These are phyloP conservation scores for Drosophila nigromelanica DNA, from an alignment of 1,140 invertebrate species.

Conservation along the genomic window DNA sequence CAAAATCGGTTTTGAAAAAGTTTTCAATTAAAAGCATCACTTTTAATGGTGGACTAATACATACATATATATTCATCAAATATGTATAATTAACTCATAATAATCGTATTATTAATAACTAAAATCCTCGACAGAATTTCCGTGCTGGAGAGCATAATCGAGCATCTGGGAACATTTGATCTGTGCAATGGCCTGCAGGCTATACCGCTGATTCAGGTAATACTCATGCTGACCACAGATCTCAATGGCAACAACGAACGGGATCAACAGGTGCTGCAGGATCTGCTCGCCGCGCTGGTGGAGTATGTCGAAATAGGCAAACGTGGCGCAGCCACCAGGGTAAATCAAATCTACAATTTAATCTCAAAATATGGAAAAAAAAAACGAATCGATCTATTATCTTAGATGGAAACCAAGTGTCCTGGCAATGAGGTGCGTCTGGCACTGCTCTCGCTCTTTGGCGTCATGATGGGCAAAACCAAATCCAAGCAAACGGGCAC, in stretches of 20 bases:
- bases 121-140: constrained; percentile 49
- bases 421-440: constrained; percentile 92
- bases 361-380: background rate
- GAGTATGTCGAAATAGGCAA: constrained; percentile 91
- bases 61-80: too few species aligned
- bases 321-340: constrained; percentile 72
- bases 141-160: constrained; percentile 80
- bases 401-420: constrained; percentile 84
- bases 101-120: too few species aligned
- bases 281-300: constrained; percentile 89
- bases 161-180: constrained; percentile 82
- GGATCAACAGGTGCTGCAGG: constrained; percentile 90
- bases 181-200: constrained; percentile 89
- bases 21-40: too few species aligned
- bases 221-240: constrained; percentile 95
- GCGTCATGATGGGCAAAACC: constrained; percentile 83
- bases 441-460: constrained; percentile 92
- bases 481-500: constrained; percentile 80
- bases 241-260: constrained; percentile 93
- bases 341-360: constrained; percentile 5
- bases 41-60: too few species aligned
- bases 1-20: too few species aligned
- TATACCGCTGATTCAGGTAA: constrained; percentile 95
- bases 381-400: background rate
- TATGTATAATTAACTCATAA: too few species aligned